A percentile compares a stretch with the other conserved stretches of the same genome.
Evolutionary conservation across 2,113 vertebrate species (phyloP).

Genomic region (Sylvia atricapilla): DNA sequence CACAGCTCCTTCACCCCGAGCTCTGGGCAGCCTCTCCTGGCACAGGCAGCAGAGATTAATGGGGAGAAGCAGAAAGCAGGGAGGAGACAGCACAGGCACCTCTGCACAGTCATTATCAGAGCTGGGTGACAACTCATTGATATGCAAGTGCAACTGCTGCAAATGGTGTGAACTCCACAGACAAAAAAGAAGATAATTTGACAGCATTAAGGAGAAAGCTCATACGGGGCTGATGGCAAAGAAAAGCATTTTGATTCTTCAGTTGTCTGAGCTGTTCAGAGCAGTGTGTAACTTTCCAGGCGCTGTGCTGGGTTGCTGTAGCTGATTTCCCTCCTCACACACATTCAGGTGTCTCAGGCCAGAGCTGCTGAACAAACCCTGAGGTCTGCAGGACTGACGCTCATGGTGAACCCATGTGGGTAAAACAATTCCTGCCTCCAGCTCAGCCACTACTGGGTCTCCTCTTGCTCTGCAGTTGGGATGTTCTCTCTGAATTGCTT

Average conservation of each 20-base stretch:
- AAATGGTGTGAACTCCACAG: not conserved
- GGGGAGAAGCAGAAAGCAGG: not conserved
- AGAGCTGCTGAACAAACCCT: not conserved
- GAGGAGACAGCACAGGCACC: not conserved
- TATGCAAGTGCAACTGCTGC: not conserved
- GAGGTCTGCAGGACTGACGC: not conserved
- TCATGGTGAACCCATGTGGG: not conserved
- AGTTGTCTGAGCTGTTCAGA: not conserved
- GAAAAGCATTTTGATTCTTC: not conserved
- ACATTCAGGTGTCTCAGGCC: not conserved
- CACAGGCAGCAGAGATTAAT: not conserved
- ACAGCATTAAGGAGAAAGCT: not conserved
- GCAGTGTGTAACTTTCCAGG: not conserved
- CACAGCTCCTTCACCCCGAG: not conserved
- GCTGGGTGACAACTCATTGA: not conserved
- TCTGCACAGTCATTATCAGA: not conserved
- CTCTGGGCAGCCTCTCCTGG: not conserved
- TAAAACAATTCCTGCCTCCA: not conserved
- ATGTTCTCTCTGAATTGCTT: not conserved
- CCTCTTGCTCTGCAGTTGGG: not conserved
- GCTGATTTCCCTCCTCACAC: not conserved
- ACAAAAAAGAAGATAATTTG: not conserved
- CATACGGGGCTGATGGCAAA: not conserved
- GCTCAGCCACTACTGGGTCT: not conserved
- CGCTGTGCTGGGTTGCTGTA: not conserved